Base-by-base conservation (phyloP, 2,888 invertebrate species). In the Candidula unifasciata region DNA sequence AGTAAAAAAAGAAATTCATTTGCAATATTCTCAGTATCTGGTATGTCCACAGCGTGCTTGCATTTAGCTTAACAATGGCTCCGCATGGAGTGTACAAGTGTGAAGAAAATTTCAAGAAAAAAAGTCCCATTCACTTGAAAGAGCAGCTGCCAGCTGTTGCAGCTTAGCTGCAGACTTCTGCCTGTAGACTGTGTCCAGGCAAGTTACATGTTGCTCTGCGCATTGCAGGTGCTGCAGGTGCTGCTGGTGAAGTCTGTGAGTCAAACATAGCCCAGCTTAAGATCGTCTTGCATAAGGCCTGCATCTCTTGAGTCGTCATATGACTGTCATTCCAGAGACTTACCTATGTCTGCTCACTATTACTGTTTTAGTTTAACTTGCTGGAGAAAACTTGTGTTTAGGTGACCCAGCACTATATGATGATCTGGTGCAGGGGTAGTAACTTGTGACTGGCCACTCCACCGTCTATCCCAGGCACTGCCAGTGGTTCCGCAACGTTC, bases 221-320 rank as follows among this genome's bases (percentile, higher is more conserved):
- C 60, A 60, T 60, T 60, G 60, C 60, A 60, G 60, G 60, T n/a
- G 60, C 60, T 60, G 60, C 60, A 60, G 60, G 60, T n/a, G 60
- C 60, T 60, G 60, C 60, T 60, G 60, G 21, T n/a, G n/a, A 60
- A 18, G 60, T 24, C 60, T 60, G 54, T 60, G 60, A 60, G 60
- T 60, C 60, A 44, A 44, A 13, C 13, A 10, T 44, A 13, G 44
- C 44, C 44, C 44, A 44, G 13, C 13, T 10, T 44, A 44, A 44
- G 44, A 13, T 44, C 44, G 2, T 44, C 44, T 44, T 44, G 44
- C 44, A 44, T 44, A 60, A 60, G 60, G 60, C 60, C 60, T 60
- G 60, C 5, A 60, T 60, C 60, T 60, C 60, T n/a, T 2, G 3
- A 60, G 60, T 60, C 60, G 60, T 60, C 60, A 2, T 2, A 18